Conservation (phyloP, 2,888 invertebrate species). For the Cistogaster globosa region DNA sequence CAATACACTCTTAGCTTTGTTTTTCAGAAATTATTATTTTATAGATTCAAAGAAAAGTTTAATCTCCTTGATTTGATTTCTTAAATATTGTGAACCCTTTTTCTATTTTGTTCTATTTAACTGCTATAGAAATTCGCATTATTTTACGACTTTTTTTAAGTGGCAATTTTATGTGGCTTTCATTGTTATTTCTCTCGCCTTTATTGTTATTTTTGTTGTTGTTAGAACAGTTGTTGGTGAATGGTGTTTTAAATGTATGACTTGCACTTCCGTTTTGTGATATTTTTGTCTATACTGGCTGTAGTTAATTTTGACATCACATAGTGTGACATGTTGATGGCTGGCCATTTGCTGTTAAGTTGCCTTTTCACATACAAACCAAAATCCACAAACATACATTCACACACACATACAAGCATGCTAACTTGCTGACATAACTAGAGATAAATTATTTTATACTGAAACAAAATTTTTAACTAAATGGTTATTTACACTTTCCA, state of each 20-base stretch:
- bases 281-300: constrained; percentile 50
- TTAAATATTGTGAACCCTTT: not conserved
- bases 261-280: constrained; percentile 51
- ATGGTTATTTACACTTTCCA: constrained; percentile 42
- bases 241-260: constrained; percentile 51
- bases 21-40: no score
- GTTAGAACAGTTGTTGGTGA: constrained; percentile 35
- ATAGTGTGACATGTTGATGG: constrained; percentile 60
- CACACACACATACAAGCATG: no score
- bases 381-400: not conserved
- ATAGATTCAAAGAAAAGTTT: no score
- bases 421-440: not conserved
- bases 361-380: constrained; percentile 12
- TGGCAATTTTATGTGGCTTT: not conserved
- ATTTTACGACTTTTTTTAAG: no score
- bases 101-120: not conserved
- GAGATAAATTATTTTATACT: constrained; percentile 29
- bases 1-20: no score
- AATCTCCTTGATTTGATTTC: not conserved
- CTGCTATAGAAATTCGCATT: constrained; percentile 28
- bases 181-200: not conserved
- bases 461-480: constrained; percentile 44
- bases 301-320: constrained; percentile 53
- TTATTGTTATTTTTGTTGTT: constrained; percentile 38
- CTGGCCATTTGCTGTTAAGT: constrained; percentile 51